Base-by-base conservation (phyloP, 2,797 vertebrate genomes). In the Crocidura indochinensis region DNA sequence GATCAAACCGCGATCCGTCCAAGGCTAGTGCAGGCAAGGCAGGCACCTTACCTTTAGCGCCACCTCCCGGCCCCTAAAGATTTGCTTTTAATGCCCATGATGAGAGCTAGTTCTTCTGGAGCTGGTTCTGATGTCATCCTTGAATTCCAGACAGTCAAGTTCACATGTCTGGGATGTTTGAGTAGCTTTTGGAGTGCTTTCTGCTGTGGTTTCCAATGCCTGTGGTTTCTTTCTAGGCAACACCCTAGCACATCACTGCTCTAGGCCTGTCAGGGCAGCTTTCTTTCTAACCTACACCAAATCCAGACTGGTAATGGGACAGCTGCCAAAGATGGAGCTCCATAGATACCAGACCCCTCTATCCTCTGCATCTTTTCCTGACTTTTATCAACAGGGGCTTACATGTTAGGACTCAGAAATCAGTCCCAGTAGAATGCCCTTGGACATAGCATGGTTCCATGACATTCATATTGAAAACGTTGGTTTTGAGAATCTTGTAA, bases 401-500 rank as follows among this genome's bases (percentile, higher is more conserved):
- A 20, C 1, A 0, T 17, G 19, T 84, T 73, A 49, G 27, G 29
- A 67, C 24, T 69, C 46, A 27, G 49, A 74, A 31, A 44, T 75
- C 51, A 91, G 51, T 78, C 51, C n/a, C 46, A 2, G 24, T 56
- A 67, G 22, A 80, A 68, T 64, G 20, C 60, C 15, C 12, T 72
- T 87, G 82, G 60, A 20, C 5, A 5, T 71, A 47, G 31, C 27
- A 19, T 19, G 53, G 27, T 20, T 17, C 60, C 44, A 69, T 71
- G 49, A 29, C 29, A 24, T 76, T 88, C 53, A 56, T 22, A 67
- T n/a, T 62, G 44, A 91, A 65, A n/a, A 4, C 27, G 11, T 38
- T n/a, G n/a, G n/a, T n/a, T 80, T 20, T 27, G 38, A 17, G 87
- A 83, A 82, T 85, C 47, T 72, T 91, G 56, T 26, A 51, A 76